Evolutionary conservation across 2,888 invertebrate species (phyloP), one percentile per base, ranked within the genome.

Genomic region (Heteropelma amictum): DNA sequence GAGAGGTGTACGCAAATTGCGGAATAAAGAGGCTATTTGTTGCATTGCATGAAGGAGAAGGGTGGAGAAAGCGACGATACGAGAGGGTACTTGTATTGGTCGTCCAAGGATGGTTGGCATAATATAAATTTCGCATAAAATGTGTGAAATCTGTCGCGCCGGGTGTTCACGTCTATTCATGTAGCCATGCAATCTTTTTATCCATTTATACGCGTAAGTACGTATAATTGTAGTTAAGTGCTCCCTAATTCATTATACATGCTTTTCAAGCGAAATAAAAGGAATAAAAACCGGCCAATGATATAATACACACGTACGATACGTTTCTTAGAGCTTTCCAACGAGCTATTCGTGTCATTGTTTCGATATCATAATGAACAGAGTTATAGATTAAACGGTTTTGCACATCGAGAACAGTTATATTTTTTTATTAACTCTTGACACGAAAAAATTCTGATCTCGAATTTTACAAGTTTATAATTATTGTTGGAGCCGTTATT

Each of bases 81-180:
- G 30, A 35, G 51, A 63, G 26, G 21, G 69, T 56, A 68, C 73
- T 78, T 76, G 38, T 40, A 30, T 8, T 28, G 54, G 63, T 47
- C 70, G 71, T 53, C 68, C 42, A n/a, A 19, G 58, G 71, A 64
- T 71, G 67, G 45, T 51, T 30, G 56, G 73, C 38, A 38, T 49
- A 49, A 51, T 47, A 67, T 58, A 53, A n/a, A 33, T 58, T n/a
- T n/a, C n/a, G 30, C 21, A 28, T 42, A 65, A 49, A 23, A 71
- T 40, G 76, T 60, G 77, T 67, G 60, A 77, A 75, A 77, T 40
- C 67, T 69, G 72, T 67, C 72, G 56, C 64, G 53, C 77, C 76
- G 75, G 76, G 79, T 77, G 76, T 76, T 79, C 72, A 49, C 28
- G 17, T 75, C 51, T 26, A 40, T 40, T 45, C 45, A 10, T 54